Evolutionary conservation across 2,888 invertebrate species (phyloP), one percentile per base, ranked within the genome.

Genomic region (Lingula anatina): DNA sequence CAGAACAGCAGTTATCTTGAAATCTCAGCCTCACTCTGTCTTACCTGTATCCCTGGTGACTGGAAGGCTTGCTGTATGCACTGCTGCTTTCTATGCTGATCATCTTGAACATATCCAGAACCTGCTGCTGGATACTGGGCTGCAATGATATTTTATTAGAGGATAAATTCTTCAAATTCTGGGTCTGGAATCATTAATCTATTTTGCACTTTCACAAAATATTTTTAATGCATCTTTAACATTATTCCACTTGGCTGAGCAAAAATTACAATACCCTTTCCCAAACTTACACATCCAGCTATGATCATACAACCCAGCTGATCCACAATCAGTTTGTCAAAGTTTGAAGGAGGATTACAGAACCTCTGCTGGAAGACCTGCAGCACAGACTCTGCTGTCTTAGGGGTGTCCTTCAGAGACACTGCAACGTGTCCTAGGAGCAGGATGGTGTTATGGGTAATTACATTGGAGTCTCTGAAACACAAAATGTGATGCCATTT

Each of bases 271-370:
- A n/a, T n/a, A n/a, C n/a, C n/a, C n/a, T n/a, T n/a, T n/a, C n/a
- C n/a, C n/a, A n/a, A n/a, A n/a, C 75, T 66, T 57, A 77, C 77
- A 64, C 75, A 75, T 54, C 79, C 79, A 24, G 95, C 92, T 47
- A 99, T 90, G 51, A 97, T 89, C 88, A 99, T 97, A 73, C 94
- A 94, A 15, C 97, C 97, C 42, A 99, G 81, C 78, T 97, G 97
- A 77, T 95, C 93, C 5, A 99, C 91, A 65, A 99, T 99, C 25
- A 97, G 79, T 0, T 88, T 88, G 76, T 99, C 97, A 54, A 97
- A 82, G 5, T 88, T 85, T 0, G 93, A 91, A 0, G 96, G 94
- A 1, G 93, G 89, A 38, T 91, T 87, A 69, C 95, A 95, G 70
- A 99, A 88, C 27, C 83, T 83, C 77, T 99, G 96, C 69, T 95